Evolutionary conservation across 2,797 vertebrate genomes (phyloP).

Genomic region (Catharus ustulatus): DNA sequence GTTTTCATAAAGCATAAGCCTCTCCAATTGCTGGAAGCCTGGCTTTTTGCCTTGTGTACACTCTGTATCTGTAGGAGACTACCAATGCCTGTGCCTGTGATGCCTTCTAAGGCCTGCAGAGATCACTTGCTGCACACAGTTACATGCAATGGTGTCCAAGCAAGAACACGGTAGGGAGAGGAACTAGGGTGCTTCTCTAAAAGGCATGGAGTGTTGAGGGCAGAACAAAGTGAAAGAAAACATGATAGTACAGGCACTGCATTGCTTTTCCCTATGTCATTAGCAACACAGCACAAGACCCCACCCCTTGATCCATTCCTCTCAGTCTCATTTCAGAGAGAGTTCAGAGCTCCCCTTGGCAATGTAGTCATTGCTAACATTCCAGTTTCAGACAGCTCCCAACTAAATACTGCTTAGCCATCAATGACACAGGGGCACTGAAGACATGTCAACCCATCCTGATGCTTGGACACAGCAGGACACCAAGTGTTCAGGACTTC

Average conservation of each 20-base stretch:
- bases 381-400: not conserved
- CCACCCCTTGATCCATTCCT: not conserved
- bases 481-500: not conserved
- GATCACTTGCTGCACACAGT: not conserved
- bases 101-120: not conserved
- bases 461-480: not conserved
- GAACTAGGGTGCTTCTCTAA: not conserved
- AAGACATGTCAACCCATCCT: not conserved
- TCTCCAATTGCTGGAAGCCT: not conserved
- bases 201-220: not conserved
- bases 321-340: not conserved
- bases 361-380: not conserved
- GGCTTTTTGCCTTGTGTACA: not conserved
- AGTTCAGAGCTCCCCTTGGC: not conserved
- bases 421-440: not conserved
- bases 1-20: not conserved
- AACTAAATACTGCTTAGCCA: not conserved
- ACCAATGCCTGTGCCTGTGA: not conserved
- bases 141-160: fast-evolving
- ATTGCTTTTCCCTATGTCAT: not conserved
- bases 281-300: not conserved
- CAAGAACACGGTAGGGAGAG: not conserved
- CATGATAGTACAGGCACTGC: not conserved
- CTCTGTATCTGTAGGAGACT: not conserved
- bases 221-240: not conserved